Evolutionary conservation across 2,888 invertebrate genomes (phyloP).

Genomic region (Caenorhabditis auriculariae): DNA sequence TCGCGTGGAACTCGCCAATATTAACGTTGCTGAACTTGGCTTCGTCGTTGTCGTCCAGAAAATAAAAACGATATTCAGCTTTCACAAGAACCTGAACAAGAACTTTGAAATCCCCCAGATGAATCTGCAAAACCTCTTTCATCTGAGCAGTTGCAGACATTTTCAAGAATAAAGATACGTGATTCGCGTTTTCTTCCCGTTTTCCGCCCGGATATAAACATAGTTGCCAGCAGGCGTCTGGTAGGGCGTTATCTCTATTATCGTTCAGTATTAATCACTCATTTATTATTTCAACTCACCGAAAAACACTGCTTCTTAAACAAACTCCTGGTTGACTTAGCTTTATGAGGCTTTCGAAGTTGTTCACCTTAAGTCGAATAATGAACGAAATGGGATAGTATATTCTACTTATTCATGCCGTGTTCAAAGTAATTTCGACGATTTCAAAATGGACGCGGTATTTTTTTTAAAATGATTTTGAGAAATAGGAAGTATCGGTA

Average conservation of each 20-base stretch:
- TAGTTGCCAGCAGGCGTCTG: slow-evolving; percentile 63
- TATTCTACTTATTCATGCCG: too few species aligned
- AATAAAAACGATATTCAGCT: slow-evolving; percentile 63
- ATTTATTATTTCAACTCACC: slow-evolving; percentile 7
- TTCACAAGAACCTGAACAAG: slow-evolving; percentile 56
- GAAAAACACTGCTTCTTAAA: slow-evolving; percentile 59
- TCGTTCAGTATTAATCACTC: too few species aligned
- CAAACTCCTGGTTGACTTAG: slow-evolving; percentile 61
- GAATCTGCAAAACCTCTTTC: slow-evolving; percentile 48
- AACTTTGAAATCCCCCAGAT: too few species aligned
- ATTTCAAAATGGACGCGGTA: too few species aligned
- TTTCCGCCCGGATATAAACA: slow-evolving; percentile 63
- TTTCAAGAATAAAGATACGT: slow-evolving; percentile 62
- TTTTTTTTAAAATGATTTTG: too few species aligned
- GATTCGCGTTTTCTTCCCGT: slow-evolving; percentile 60
- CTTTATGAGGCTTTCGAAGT: slow-evolving; percentile 58
- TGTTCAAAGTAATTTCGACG: neutral
- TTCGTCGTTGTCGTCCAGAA: slow-evolving; percentile 59
- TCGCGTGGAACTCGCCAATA: slow-evolving; percentile 64
- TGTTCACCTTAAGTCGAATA: slow-evolving; percentile 46
- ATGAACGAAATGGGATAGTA: neutral
- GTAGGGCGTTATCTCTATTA: slow-evolving; percentile 48
- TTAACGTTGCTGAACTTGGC: slow-evolving; percentile 62
- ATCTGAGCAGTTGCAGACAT: slow-evolving; percentile 60
- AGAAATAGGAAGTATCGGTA: too few species aligned